Evolutionary conservation across 2,797 vertebrate species (phyloP).

Genomic region (Karalla daura): DNA sequence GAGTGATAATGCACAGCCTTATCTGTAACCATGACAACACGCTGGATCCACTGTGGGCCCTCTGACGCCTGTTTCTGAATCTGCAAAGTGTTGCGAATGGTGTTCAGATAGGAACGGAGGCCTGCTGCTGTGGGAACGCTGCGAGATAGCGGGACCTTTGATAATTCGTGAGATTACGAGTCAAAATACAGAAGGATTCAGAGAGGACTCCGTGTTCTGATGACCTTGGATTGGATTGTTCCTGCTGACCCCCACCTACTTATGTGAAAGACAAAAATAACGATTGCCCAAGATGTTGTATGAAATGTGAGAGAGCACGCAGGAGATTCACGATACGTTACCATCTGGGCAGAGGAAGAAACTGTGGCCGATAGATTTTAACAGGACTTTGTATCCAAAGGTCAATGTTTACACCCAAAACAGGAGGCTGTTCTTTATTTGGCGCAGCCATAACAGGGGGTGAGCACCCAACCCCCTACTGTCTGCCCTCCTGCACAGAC

Average conservation of each 20-base stretch:
- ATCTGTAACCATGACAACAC: slow-evolving; percentile 70
- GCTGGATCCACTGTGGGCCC: slow-evolving; percentile 42
- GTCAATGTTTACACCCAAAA: slow-evolving; percentile 58
- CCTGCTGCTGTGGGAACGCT: slow-evolving; percentile 39
- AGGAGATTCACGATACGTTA: slow-evolving; percentile 1
- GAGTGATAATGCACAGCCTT: slow-evolving; percentile 59
- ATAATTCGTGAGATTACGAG: slow-evolving; percentile 41
- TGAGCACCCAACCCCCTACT: slow-evolving; percentile 31
- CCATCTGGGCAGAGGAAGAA: slow-evolving; percentile 9
- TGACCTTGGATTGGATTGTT: slow-evolving; percentile 35
- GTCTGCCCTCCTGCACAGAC: slow-evolving; percentile 59
- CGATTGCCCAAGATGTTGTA: not conserved
- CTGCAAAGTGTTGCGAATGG: slow-evolving; percentile 52
- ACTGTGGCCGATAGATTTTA: slow-evolving; percentile 19
- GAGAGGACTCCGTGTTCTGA: slow-evolving; percentile 19
- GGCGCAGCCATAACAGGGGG: slow-evolving; percentile 69
- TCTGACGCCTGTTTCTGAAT: slow-evolving; percentile 61
- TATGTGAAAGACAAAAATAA: slow-evolving; percentile 18
- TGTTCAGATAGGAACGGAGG: slow-evolving; percentile 54
- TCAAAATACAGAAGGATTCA: slow-evolving; percentile 17
- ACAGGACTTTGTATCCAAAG: slow-evolving; percentile 19
- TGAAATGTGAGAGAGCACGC: not conserved
- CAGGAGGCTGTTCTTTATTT: slow-evolving; percentile 48
- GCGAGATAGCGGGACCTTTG: slow-evolving; percentile 53
- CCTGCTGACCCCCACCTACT: not conserved